These are phyloP conservation scores for Rhinopomastus cyanomelas DNA, from an alignment of 2,113 vertebrate species.

Conservation along the genomic window DNA sequence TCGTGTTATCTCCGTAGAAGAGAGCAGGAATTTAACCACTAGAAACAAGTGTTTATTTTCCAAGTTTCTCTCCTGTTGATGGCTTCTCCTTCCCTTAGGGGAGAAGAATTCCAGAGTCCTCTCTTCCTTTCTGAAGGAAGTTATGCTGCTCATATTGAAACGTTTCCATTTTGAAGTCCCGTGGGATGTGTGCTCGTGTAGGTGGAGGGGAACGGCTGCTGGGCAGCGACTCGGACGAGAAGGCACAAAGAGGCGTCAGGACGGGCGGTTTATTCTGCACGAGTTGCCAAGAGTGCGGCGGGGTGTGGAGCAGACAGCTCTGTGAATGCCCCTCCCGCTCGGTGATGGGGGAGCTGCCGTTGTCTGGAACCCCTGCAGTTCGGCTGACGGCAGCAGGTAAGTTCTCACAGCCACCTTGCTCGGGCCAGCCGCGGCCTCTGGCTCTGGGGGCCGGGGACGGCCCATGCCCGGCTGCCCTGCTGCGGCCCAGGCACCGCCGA, in stretches of 20 bases:
- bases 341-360: not conserved
- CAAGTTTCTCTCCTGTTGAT: not conserved
- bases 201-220: no score
- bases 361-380: no score
- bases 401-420: no score
- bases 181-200: no score
- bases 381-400: not conserved
- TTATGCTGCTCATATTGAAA: not conserved
- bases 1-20: not conserved
- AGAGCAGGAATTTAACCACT: not conserved
- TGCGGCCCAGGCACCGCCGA: no score
- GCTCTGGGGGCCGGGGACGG: no score
- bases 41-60: not conserved
- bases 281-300: not conserved
- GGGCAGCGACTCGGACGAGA: no score
- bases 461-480: no score
- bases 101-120: not conserved
- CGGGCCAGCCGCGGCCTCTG: no score
- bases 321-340: no score
- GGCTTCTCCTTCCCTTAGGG: not conserved
- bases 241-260: not conserved
- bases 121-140: not conserved
- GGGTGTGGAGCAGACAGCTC: not conserved
- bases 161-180: no score
- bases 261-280: not conserved